Percentiles rank a stretch among this genome's conserved stretches.
These are phyloP conservation scores for Microplitis manilae DNA, from an alignment of 2,888 invertebrate species.

Conservation along the genomic window DNA sequence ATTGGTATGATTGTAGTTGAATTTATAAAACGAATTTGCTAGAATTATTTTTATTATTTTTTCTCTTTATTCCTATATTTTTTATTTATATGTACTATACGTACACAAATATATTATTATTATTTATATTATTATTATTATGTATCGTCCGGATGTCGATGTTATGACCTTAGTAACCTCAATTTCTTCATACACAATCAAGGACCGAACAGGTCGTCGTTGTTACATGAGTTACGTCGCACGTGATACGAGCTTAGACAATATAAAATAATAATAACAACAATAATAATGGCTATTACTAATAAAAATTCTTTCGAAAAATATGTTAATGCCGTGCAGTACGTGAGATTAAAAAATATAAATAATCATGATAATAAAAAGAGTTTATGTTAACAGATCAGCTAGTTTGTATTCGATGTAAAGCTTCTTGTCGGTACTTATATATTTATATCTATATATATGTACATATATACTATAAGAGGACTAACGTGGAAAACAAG, in stretches of 20 bases:
- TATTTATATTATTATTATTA: slow-evolving; percentile 3
- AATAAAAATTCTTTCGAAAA: background rate
- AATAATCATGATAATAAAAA: background rate
- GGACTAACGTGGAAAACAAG: slow-evolving; percentile 55
- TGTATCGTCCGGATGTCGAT: slow-evolving; percentile 34
- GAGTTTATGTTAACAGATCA: slow-evolving; percentile 16
- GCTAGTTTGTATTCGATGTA: slow-evolving; percentile 53
- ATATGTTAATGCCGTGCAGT: background rate
- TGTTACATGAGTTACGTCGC: slow-evolving; percentile 9
- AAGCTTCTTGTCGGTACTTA: slow-evolving; percentile 43
- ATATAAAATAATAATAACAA: background rate
- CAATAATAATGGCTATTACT: background rate
- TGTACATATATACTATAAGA: background rate
- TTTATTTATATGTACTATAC: background rate
- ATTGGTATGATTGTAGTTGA: slow-evolving; percentile 17
- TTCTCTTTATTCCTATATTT: background rate
- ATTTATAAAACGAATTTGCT: slow-evolving; percentile 23
- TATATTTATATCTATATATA: background rate
- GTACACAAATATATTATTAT: slow-evolving; percentile 6
- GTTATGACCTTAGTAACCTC: slow-evolving; percentile 38
- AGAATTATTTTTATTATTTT: slow-evolving; percentile 16
- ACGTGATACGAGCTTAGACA: background rate
- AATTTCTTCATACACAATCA: slow-evolving; percentile 38
- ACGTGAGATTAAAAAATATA: background rate
- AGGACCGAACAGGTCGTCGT: slow-evolving; percentile 30